Percentiles rank a stretch among this genome's conserved stretches.
Conservation (phyloP, 2,113 vertebrate species). For the Salvator merianae region DNA sequence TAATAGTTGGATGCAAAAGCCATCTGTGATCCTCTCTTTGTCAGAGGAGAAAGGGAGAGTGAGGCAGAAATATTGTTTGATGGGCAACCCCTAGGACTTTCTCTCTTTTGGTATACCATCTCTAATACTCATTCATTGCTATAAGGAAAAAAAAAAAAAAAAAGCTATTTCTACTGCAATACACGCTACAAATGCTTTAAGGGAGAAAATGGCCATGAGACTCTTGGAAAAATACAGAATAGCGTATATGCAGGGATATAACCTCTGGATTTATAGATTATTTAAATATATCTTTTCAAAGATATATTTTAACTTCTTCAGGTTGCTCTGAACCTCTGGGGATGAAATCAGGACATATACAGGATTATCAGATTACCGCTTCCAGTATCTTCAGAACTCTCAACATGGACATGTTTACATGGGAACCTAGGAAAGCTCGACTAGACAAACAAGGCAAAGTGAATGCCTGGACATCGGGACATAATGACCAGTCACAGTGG, state of each 20-base stretch:
- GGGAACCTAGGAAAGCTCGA: conserved; percentile 96
- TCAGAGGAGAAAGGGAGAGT: neutral
- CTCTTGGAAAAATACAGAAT: neutral
- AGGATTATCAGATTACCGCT: conserved; percentile 94
- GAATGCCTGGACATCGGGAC: conserved; percentile 97
- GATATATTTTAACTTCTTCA: conserved; percentile 63
- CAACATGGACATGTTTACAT: conserved; percentile 99
- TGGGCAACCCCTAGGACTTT: neutral
- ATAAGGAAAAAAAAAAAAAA: neutral
- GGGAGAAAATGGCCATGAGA: neutral
- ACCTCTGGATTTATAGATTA: neutral
- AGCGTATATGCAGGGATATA: neutral
- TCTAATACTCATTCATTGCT: conserved; percentile 8
- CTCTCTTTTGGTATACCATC: neutral
- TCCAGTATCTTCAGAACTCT: conserved; percentile 96
- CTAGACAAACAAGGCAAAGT: conserved; percentile 99
- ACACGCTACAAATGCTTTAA: neutral
- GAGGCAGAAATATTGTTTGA: neutral
- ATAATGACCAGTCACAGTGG: conserved; percentile 97
- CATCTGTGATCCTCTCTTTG: neutral
- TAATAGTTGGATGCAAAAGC: neutral
- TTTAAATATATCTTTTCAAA: conserved; percentile 31
- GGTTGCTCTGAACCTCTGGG: conserved; percentile 97
- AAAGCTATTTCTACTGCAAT: neutral
- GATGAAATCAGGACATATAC: conserved; percentile 96